Percentiles rank a stretch among this genome's conserved stretches.
phyloP scores from a whole-genome alignment of 2,888 invertebrate genomes.

The Argynnis bischoffii region DNA sequence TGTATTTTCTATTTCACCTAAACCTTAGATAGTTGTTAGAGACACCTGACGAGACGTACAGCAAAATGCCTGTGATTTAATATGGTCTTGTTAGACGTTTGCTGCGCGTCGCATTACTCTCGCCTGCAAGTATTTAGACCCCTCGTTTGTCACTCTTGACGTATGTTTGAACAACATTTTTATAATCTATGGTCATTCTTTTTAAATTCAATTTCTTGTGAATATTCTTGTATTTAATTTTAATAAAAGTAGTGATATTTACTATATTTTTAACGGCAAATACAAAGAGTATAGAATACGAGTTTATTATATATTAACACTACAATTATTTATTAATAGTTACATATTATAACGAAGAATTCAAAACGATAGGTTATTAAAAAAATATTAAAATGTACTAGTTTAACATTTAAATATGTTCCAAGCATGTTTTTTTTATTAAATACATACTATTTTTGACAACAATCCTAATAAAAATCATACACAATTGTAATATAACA shows the following conservation, averaged over 20 bases:
- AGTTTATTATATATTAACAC: no score
- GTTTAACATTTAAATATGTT: no score
- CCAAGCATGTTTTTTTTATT: no score
- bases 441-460: background rate
- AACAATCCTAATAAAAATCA: background rate
- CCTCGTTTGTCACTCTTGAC: slow-evolving; percentile 54
- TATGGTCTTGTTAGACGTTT: slow-evolving; percentile 50
- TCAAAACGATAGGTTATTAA: no score
- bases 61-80: slow-evolving; percentile 59
- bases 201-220: background rate
- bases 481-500: background rate
- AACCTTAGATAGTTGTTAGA: slow-evolving; percentile 15
- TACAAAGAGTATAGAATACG: no score
- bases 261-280: no score
- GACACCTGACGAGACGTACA: slow-evolving; percentile 20
- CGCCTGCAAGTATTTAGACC: slow-evolving; percentile 34
- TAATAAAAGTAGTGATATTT: background rate
- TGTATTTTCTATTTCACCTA: background rate
- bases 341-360: no score
- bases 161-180: slow-evolving; percentile 35
- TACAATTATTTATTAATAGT: no score
- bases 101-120: slow-evolving; percentile 40
- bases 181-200: slow-evolving; percentile 13
- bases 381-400: no score
- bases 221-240: no score